phyloP scores from a whole-genome alignment of 64 coral and sea anemone genomes.

The Porites australiensis region DNA sequence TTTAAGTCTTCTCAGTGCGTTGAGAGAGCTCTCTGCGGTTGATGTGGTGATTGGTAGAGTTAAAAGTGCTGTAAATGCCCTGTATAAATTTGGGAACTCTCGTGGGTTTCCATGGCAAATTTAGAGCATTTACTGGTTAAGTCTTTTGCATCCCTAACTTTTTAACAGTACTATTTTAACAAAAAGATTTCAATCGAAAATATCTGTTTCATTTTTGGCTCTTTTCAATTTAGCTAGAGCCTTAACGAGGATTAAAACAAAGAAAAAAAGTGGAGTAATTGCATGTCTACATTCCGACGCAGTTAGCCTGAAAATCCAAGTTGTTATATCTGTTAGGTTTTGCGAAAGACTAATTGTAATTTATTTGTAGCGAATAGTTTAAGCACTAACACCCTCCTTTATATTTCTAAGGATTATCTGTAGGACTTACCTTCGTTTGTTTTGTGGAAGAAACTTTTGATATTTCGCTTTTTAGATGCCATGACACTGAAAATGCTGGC shows the following conservation, averaged over 20 bases:
- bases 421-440: not conserved
- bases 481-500: not conserved
- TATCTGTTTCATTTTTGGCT: too few species aligned
- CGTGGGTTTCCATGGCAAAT: not conserved
- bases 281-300: not conserved
- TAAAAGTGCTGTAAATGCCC: conserved; percentile 16
- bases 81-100: conserved; percentile 50
- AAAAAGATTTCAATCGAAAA: too few species aligned
- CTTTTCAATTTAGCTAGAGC: not conserved
- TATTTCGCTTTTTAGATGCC: not conserved
- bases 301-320: not conserved
- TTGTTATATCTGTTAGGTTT: conserved; percentile 1
- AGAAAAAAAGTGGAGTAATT: not conserved
- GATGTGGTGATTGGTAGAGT: conserved; percentile 40
- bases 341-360: not conserved
- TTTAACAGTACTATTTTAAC: too few species aligned
- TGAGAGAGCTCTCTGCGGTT: conserved; percentile 53
- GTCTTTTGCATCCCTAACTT: too few species aligned
- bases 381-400: not conserved
- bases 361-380: not conserved
- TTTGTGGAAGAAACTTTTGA: not conserved
- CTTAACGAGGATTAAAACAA: not conserved
- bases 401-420: not conserved
- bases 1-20: conserved; percentile 21
- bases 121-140: not conserved